Conservation (phyloP, 1,140 invertebrate species). For the Drosophila grimshawi region DNA sequence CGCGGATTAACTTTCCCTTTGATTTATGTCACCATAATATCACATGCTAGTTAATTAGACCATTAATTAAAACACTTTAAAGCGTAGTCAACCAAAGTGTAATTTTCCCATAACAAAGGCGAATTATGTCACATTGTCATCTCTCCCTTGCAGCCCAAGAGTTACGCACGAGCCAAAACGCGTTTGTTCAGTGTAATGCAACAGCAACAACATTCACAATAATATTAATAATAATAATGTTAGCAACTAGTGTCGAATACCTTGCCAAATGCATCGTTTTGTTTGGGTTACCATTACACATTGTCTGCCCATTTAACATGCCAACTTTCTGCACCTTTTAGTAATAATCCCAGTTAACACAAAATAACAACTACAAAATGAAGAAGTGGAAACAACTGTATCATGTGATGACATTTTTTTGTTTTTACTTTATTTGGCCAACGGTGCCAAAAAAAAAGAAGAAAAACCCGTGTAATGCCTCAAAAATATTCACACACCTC, state of each 20-base stretch:
- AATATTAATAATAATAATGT: slow-evolving; percentile 20
- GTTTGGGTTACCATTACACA: slow-evolving; percentile 72
- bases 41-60: slow-evolving; percentile 56
- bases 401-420: slow-evolving; percentile 78
- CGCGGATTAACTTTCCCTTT: slow-evolving; percentile 52
- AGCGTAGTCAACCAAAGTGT: slow-evolving; percentile 19
- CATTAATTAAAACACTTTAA: slow-evolving; percentile 66
- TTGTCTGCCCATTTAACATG: slow-evolving; percentile 48
- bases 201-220: slow-evolving; percentile 34
- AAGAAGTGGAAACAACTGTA: slow-evolving; percentile 40
- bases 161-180: slow-evolving; percentile 48
- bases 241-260: slow-evolving; percentile 55
- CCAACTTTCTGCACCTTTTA: slow-evolving; percentile 58
- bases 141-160: slow-evolving; percentile 1
- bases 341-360: slow-evolving; percentile 57
- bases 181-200: slow-evolving; percentile 9
- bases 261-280: slow-evolving; percentile 74
- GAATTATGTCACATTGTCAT: slow-evolving; percentile 67
- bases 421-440: slow-evolving; percentile 65
- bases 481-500: slow-evolving; percentile 79
- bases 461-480: slow-evolving; percentile 74
- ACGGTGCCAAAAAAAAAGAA: slow-evolving; percentile 63
- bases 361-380: slow-evolving; percentile 13
- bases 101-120: slow-evolving; percentile 46
- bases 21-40: slow-evolving; percentile 41